Evolutionary conservation across 2,113 vertebrate species (phyloP).

Genomic region (Dipodomys spectabilis): DNA sequence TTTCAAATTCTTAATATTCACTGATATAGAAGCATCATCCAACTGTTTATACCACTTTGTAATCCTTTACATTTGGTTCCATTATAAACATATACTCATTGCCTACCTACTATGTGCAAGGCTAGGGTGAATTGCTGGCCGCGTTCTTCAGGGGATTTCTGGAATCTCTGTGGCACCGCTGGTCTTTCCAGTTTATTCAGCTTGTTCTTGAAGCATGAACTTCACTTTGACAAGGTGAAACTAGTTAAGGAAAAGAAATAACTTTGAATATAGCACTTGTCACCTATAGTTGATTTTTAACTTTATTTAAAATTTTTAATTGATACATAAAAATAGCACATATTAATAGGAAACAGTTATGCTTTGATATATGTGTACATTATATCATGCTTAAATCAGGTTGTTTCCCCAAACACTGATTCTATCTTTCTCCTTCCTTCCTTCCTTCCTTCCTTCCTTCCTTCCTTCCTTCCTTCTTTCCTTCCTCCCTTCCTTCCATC

Average conservation of each 20-base stretch:
- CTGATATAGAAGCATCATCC: background rate
- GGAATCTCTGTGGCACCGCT: background rate
- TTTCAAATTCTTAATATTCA: slow-evolving; percentile 9
- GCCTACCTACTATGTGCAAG: background rate
- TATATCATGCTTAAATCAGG: background rate
- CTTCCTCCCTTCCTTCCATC: too few relatives aligned
- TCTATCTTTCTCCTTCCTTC: too few relatives aligned
- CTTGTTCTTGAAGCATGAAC: background rate
- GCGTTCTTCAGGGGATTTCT: background rate
- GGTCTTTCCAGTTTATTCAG: background rate
- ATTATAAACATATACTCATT: background rate
- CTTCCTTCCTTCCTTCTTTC: too few relatives aligned
- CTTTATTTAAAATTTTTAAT: background rate
- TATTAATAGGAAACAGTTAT: background rate
- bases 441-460: too few relatives aligned
- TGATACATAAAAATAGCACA: background rate
- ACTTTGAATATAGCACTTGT: background rate
- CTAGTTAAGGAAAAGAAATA: background rate
- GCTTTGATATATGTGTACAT: background rate
- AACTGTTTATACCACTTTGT: background rate
- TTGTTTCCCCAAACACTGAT: background rate
- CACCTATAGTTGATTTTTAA: too few relatives aligned
- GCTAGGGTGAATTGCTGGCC: background rate
- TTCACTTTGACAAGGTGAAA: background rate
- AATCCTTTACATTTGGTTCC: background rate